phyloP scores from a whole-genome alignment of 2,113 vertebrate species.

The Melierax canorus region DNA sequence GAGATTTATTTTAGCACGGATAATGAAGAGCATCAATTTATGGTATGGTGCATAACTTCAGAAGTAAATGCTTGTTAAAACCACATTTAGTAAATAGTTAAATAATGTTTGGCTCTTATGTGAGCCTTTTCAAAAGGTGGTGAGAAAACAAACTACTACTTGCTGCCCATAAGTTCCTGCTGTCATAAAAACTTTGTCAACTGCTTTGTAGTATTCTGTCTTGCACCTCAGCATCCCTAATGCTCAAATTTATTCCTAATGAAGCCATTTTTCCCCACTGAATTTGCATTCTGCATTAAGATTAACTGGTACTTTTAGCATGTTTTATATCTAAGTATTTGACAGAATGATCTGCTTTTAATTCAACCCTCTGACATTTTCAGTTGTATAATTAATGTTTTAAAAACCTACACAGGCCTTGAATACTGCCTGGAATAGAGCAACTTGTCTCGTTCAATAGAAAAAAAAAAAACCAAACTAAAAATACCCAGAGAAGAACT shows the following conservation, averaged over 20 bases:
- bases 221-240: background rate
- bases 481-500: background rate
- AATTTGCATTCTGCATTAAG: background rate
- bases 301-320: background rate
- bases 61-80: background rate
- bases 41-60: background rate
- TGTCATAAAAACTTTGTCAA: background rate
- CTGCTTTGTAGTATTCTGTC: background rate
- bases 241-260: background rate
- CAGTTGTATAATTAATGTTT: background rate
- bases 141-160: background rate
- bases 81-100: background rate
- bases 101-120: background rate
- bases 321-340: background rate
- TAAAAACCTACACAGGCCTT: background rate
- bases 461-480: background rate
- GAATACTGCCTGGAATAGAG: background rate
- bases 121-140: background rate
- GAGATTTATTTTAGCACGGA: background rate
- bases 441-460: background rate
- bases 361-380: background rate
- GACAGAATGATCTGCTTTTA: background rate
- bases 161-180: background rate
- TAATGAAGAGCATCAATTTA: background rate
- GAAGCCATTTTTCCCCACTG: background rate